Evolutionary conservation across 2,888 invertebrate genomes (phyloP), one percentile per base, ranked within the genome.

Genomic region (Bellardia pandia): DNA sequence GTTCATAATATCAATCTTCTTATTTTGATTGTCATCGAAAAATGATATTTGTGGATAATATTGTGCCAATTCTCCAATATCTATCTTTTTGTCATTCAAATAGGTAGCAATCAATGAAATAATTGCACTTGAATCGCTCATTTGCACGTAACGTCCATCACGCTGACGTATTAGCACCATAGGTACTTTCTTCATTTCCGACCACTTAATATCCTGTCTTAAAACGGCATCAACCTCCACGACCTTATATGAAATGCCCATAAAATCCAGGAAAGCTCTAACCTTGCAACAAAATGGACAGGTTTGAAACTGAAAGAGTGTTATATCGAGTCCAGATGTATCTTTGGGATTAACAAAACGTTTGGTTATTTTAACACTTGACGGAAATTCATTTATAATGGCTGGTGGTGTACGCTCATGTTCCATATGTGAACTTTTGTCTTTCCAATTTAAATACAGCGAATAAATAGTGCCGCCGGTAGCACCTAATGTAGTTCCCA

Each of bases 151-250:
- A 81, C 90, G 90, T 37, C 96, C 97, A 77, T 95, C 95, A 66
- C 95, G 94, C 13, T 96, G 95, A 93, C 97, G 95, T 0, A 96
- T 96, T 64, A 99, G 94, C 62, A 98, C 93, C 91, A 98, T 97
- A 2, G 99, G 99, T 11, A 99, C 99, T 95, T 99, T 99, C 92
- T 96, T 98, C 92, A 99, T 98, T 0, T 95, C 94, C 0, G 99
- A 98, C 98, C 99, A 99, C 92, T 97, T 97, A 80, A 99, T 96
- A 90, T 99, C 97, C 90, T 97, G 96, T 30, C 98, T 95, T 0
- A 98, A 95, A 0, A 99, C 98, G 11, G 99, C 99, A 94, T 99
- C 98, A 0, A 99, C 99, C 94, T 99, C 99, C 3, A 99, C 97
- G 8, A 99, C 95, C 90, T 99, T 97, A 93, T 99, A 99, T 0